phyloP scores from a whole-genome alignment of 2,113 vertebrate genomes.

The Mystacornis crossleyi region DNA sequence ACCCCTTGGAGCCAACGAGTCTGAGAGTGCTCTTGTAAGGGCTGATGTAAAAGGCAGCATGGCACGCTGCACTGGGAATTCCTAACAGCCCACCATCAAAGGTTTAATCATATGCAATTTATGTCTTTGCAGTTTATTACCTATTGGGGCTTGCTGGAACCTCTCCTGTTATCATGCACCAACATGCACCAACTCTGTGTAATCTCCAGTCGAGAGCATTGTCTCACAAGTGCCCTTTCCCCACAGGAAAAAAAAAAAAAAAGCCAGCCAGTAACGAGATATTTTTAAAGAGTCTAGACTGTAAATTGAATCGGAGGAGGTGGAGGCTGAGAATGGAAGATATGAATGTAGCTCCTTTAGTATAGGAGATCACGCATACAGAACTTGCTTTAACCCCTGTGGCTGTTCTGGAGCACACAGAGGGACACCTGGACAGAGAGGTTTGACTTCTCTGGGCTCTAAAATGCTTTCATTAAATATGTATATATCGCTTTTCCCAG shows the following conservation, averaged over 20 bases:
- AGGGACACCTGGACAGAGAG: not conserved
- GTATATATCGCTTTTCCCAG: not conserved
- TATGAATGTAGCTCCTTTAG: not conserved
- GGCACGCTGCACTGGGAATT: conserved; percentile 35
- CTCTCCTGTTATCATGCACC: conserved; percentile 41
- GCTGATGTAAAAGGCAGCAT: not conserved
- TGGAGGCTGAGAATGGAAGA: not conserved
- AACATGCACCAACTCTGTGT: conserved; percentile 27
- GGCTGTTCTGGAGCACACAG: not conserved
- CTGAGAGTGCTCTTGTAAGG: conserved; percentile 26
- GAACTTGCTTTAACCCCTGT: not conserved
- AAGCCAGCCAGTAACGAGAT: not conserved
- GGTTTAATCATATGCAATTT: conserved; percentile 57
- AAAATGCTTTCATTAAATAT: not conserved
- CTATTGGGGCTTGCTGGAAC: conserved; percentile 28
- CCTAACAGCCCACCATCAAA: conserved; percentile 59
- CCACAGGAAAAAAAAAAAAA: not conserved
- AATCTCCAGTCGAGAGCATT: conserved; percentile 32
- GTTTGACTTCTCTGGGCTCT: not conserved
- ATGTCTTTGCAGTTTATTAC: conserved; percentile 33
- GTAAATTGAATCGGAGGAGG: conserved; percentile 45
- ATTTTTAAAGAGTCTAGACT: conserved; percentile 54
- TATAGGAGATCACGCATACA: not conserved
- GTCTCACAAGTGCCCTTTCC: conserved; percentile 52
- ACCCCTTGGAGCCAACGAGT: conserved; percentile 59